Evolutionary conservation across 2,888 invertebrate species (phyloP), one percentile per base, ranked within the genome.

Genomic region (Sisyra terminalis): DNA sequence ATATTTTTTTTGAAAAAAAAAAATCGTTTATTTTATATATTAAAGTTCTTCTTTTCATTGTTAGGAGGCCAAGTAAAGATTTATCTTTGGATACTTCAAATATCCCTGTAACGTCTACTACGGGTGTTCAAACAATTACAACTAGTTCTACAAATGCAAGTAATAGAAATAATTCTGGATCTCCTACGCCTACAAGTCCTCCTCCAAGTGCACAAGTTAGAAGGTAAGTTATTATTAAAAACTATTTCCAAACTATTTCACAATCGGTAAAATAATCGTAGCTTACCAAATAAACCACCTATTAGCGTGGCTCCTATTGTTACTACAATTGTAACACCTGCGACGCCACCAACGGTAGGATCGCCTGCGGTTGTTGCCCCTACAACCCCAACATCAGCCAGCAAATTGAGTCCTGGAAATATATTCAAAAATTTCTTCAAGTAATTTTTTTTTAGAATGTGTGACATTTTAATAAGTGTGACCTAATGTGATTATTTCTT

Each of bases 341-440:
- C 55, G 30, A 48, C 51, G 30, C 52, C 55, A 42, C 59, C 63
- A 45, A 59, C 62, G 48, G 57, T 64, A 43, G 57, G 46, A 45
- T 50, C 59, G 48, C 53, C 57, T 51, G 60, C 58, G 51, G 56
- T 57, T 54, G 54, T 62, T 46, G 55, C 64, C 49, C 64, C 67
- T 47, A 60, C 77, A 55, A 75, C 78, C 40, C 68, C 71, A 45
- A 77, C 77, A 48, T 67, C 71, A 45, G 66, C 71, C 51, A 73
- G 69, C 62, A 83, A 85, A 67, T 77, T 86, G 59, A 84, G 87
- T 55, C 79, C 85, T 45, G 81, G 82, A 61, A 82, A 81, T 73
- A 86, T 89, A 70, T 87, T 90, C 78, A 89, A 89, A 75, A 89
- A 88, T 73, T 88, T 89, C 73, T 89, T 90, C 82, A 90, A 90